Evolutionary conservation across 30 jellyfish, hydroid and myxozoan genomes (phyloP), one percentile per base, ranked within the genome.

Genomic region (Clytia hemisphaerica): DNA sequence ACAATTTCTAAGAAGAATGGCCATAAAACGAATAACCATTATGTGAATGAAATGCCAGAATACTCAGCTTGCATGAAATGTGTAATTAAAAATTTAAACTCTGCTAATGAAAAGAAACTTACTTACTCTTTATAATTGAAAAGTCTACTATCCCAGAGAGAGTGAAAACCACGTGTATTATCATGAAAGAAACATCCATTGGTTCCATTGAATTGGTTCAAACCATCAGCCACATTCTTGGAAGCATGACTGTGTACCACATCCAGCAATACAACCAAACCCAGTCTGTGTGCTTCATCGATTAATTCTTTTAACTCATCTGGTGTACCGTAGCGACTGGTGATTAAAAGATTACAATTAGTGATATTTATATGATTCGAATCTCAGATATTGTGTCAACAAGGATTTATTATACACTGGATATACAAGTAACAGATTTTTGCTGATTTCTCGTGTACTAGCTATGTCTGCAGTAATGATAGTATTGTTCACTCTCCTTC

Each of bases 211-310:
- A 89, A 89, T 53, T 67, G 73, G 40, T 89, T 89, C 77, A 89
- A 74, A 14, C 98, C 98, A 76, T 89, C 98, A 1, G 75, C 67
- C 30, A 83, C 94, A 49, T 89, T 89, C 76, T 75, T 89, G 76
- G 81, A 89, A 0, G 98, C 98, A 62, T 89, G 98, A 42, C 98
- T 82, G 48, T 89, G 98, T 45, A 89, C 95, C 22, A 89, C 63
- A 59, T 89, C 98, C 49, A 89, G 45, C 79, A 89, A 37, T 4
- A 89, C 98, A 36, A 72, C 84, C 18, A 89, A 81, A 2, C 93
- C 95, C 48, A 65, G 83, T 14, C 86, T 75, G 42, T 89, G 98
- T 44, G 94, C 91, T 19, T 59, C 90, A 55, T 89, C 98, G 26
- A 89, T 79, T 69, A 89, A 70, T 19, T 78, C 93, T 50, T 89